Conservation (phyloP, 2,113 vertebrate species). For the Protomyctophum bolini region DNA sequence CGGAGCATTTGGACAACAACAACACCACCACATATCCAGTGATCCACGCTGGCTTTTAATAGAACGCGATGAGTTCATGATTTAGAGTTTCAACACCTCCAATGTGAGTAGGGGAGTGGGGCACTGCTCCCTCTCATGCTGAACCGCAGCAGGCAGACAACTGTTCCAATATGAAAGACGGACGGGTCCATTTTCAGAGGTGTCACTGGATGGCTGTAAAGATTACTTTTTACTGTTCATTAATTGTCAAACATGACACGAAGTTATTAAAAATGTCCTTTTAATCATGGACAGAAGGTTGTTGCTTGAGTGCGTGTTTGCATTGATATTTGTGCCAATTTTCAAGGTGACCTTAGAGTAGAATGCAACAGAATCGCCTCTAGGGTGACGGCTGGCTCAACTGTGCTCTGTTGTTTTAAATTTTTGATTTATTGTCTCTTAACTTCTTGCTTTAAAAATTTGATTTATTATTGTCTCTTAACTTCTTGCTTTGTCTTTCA, state of each 20-base stretch:
- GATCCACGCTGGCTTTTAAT: constrained; percentile 61
- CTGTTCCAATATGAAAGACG: background rate
- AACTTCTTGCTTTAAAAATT: background rate
- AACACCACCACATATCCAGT: constrained; percentile 16
- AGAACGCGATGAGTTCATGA: constrained; percentile 54
- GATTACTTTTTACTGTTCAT: no score
- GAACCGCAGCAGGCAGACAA: background rate
- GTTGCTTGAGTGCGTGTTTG: constrained; percentile 1
- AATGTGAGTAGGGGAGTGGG: constrained; percentile 9
- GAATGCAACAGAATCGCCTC: constrained; percentile 57
- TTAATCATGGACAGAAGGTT: background rate
- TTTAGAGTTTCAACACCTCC: constrained; percentile 42
- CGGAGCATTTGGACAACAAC: constrained; percentile 53
- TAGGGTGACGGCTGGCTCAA: constrained; percentile 30
- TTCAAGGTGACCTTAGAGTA: constrained; percentile 67
- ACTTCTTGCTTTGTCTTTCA: constrained; percentile 1
- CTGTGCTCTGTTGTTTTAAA: constrained; percentile 46
- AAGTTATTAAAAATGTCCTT: no score
- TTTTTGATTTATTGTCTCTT: constrained; percentile 51
- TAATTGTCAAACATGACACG: no score
- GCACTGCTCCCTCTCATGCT: background rate
- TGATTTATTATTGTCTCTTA: constrained; percentile 56
- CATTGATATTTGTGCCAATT: constrained; percentile 44
- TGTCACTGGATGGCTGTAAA: no score
- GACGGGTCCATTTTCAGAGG: no score